These are phyloP conservation scores for Malacoctenus gilli DNA, from an alignment of 2,797 vertebrate genomes.

Conservation along the genomic window DNA sequence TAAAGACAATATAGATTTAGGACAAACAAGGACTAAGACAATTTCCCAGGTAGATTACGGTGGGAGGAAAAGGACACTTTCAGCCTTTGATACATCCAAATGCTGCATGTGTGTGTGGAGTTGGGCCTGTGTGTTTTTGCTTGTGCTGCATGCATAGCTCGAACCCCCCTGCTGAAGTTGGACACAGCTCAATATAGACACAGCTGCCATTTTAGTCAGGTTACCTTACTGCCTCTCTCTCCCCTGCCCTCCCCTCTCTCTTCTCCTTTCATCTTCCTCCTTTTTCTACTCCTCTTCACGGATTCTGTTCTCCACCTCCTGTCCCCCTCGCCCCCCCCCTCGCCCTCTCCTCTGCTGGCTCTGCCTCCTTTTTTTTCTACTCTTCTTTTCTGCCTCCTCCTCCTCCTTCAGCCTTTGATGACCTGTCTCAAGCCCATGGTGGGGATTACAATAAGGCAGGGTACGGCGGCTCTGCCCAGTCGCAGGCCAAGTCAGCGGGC, in stretches of 20 bases:
- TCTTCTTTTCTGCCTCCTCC: constrained; percentile 48
- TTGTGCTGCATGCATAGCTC: constrained; percentile 77
- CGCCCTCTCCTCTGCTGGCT: constrained; percentile 32
- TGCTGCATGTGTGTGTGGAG: constrained; percentile 70
- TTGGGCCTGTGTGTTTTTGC: constrained; percentile 63
- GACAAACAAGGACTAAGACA: too few relatives aligned
- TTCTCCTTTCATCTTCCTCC: constrained; percentile 53
- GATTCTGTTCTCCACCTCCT: constrained; percentile 22
- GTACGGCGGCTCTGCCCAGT: constrained; percentile 91
- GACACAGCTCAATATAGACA: constrained; percentile 61
- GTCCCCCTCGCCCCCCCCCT: constrained; percentile 10
- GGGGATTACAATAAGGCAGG: constrained; percentile 96
- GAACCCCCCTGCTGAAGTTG: constrained; percentile 68
- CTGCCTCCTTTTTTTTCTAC: constrained; percentile 44
- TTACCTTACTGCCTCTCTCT: constrained; percentile 79
- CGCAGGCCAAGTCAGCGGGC: constrained; percentile 91
- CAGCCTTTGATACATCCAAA: constrained; percentile 18
- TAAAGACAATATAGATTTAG: too few relatives aligned
- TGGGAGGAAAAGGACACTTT: neutral
- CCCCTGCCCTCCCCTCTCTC: constrained; percentile 38
- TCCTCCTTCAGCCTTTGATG: constrained; percentile 90
- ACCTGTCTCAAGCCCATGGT: constrained; percentile 91
- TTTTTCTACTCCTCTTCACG: constrained; percentile 14
- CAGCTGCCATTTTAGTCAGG: constrained; percentile 72
- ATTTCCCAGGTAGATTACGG: too few relatives aligned